These are phyloP conservation scores for Clytia hemisphaerica DNA, from an alignment of 30 jellyfish, hydroid and myxozoan species.

Conservation along the genomic window DNA sequence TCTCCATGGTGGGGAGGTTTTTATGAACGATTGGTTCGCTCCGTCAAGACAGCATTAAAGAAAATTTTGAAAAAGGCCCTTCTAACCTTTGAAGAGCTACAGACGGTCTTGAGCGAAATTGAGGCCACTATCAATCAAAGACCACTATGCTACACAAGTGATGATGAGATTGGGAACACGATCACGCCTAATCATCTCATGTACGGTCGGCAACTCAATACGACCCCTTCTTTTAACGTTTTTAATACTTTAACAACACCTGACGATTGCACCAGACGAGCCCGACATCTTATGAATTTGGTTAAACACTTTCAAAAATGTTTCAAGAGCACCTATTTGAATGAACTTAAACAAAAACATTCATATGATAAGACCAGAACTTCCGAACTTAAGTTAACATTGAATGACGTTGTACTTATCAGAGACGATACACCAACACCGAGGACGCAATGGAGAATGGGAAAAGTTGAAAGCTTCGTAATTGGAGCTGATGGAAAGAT, in stretches of 20 bases:
- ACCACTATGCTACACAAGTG: slow-evolving; percentile 34
- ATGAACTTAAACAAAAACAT: slow-evolving; percentile 18
- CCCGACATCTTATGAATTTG: slow-evolving; percentile 2
- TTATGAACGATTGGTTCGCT: too few relatives aligned
- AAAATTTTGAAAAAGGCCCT: too few relatives aligned
- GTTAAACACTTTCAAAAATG: background rate
- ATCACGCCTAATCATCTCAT: slow-evolving; percentile 39
- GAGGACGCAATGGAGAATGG: slow-evolving; percentile 20
- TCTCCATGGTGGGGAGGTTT: too few relatives aligned
- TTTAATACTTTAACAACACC: background rate
- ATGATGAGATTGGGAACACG: slow-evolving; percentile 23
- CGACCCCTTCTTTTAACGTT: slow-evolving; percentile 5
- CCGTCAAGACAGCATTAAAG: too few relatives aligned
- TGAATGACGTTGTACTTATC: slow-evolving; percentile 15
- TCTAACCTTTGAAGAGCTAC: slow-evolving; percentile 35
- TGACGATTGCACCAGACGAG: slow-evolving; percentile 9
- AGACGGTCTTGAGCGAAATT: slow-evolving; percentile 36
- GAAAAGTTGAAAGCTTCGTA: background rate
- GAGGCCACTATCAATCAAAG: slow-evolving; percentile 40
- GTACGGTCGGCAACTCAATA: slow-evolving; percentile 29
- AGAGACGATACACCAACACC: slow-evolving; percentile 16
- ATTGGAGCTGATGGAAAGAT: background rate
- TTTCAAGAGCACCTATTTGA: slow-evolving; percentile 12
- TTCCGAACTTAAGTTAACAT: background rate
- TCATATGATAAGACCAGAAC: background rate